phyloP scores from a whole-genome alignment of 1,140 invertebrate genomes.

The Charaxes varanes region DNA sequence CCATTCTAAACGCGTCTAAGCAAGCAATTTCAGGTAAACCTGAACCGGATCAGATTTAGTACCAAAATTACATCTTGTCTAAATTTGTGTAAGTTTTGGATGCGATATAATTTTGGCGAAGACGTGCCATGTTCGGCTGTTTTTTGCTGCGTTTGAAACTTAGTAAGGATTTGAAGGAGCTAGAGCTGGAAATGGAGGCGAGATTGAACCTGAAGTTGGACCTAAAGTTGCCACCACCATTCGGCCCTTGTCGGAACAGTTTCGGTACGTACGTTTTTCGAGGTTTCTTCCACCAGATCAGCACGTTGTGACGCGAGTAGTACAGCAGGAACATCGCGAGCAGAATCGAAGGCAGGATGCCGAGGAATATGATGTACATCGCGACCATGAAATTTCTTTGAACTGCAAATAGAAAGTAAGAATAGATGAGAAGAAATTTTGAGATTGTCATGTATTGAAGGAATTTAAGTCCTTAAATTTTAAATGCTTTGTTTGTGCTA shows the following conservation, averaged over 20 bases:
- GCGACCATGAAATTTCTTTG: slow-evolving; percentile 81
- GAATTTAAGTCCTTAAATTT: no score
- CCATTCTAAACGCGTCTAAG: no score
- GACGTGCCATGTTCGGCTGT: no score
- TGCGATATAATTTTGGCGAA: no score
- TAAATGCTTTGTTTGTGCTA: no score
- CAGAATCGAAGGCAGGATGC: slow-evolving; percentile 82
- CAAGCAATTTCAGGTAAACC: no score
- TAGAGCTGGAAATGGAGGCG: slow-evolving; percentile 21
- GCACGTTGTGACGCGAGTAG: slow-evolving; percentile 81
- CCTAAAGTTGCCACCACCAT: slow-evolving; percentile 1
- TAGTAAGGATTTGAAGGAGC: slow-evolving; percentile 27
- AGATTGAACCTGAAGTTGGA: slow-evolving; percentile 28
- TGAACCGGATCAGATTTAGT: no score
- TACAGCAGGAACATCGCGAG: slow-evolving; percentile 81
- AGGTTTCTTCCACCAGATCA: slow-evolving; percentile 80
- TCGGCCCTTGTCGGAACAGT: slow-evolving; percentile 9
- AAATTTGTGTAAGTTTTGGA: no score
- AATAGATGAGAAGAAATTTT: no score
- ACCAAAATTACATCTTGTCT: no score
- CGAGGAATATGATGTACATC: slow-evolving; percentile 88
- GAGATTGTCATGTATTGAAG: no score
- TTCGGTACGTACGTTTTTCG: slow-evolving; percentile 81
- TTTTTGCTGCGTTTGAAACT: slow-evolving; percentile 24
- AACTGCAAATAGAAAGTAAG: slow-evolving; percentile 77